Conservation (phyloP, 2,113 vertebrate genomes). For the Columba janthina region DNA sequence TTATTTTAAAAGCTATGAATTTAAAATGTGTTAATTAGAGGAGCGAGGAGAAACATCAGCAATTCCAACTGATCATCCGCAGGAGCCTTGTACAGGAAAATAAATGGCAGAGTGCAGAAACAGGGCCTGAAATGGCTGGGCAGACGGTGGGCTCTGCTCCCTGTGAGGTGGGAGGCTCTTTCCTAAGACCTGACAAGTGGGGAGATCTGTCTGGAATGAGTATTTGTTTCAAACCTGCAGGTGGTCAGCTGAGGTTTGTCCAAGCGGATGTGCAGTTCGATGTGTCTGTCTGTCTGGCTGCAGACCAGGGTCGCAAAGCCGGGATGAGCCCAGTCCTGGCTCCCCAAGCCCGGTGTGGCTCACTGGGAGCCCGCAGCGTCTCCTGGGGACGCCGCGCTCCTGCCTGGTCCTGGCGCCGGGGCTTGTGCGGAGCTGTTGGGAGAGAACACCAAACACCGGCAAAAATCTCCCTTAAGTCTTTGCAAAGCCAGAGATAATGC, state of each 20-base stretch:
- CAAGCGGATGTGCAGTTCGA: fast-evolving
- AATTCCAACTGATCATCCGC: not conserved
- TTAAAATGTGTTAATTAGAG: not conserved
- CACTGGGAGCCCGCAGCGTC: not conserved
- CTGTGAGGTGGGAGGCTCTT: not conserved
- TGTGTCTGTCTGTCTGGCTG: not conserved
- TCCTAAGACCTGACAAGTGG: not conserved
- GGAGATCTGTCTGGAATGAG: not conserved
- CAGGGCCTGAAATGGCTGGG: not conserved
- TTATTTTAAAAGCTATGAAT: not conserved
- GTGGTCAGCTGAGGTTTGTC: not conserved
- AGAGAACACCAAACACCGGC: not conserved
- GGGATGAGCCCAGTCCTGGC: not conserved
- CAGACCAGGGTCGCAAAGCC: not conserved
- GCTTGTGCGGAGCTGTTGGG: not conserved
- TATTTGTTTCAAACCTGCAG: not conserved
- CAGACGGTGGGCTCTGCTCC: not conserved
- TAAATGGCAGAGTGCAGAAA: not conserved
- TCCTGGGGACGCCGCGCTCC: not conserved
- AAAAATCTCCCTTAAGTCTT: slow-evolving; percentile 27
- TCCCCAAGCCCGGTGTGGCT: not conserved
- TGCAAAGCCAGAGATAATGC: slow-evolving; percentile 54
- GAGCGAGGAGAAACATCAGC: not conserved
- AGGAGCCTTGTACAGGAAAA: not conserved
- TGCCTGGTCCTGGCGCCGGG: too few species aligned